Evolutionary conservation across 2,888 invertebrate species (phyloP), one percentile per base, ranked within the genome.

Genomic region (Helobdella robusta): DNA sequence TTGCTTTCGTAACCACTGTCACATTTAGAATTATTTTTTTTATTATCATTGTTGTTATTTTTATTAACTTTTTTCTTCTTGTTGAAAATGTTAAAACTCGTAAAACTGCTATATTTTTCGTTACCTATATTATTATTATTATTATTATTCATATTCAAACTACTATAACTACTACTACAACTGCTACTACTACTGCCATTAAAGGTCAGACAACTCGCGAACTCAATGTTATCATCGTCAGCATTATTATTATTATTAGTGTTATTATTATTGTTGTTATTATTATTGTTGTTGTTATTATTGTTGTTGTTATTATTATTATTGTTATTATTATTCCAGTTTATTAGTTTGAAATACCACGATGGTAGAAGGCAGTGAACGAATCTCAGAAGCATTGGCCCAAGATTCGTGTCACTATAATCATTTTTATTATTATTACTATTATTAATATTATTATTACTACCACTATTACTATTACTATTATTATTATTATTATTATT

Each of bases 121-220:
- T 36, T 46, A 35, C 46, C 40, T 20, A 25, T 30, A 40, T 2
- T 32, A 60, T 60, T 30, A 2, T 60, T 46, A 60, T 44, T 30
- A 44, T 60, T 30, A 35, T 25, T 15, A 36, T 1, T 25, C 2
- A n/a, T 6, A 1, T 5, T 59, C 40, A n/a, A 40, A 23, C 23
- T n/a, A n/a, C 20, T n/a, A 20, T 52, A 15, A n/a, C 8, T 52
- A 59, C 20, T 32, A 59, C 20, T 32, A 59, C 36, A 23, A 59
- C 36, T 32, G 36, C 36, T n/a, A 35, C 36, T 32, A 35, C 36
- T 32, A n/a, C 36, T 32, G 34, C 5, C 35, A 58, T 58, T 28
- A 28, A 32, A 2, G 5, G 3, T 28, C 28, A 32, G n/a, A 30
- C 34, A n/a, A 58, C 34, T 1, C 3, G 28, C 2, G 5, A 32